phyloP scores from a whole-genome alignment of 1,140 invertebrate genomes.

The Macrobrachium rosenbergii region DNA sequence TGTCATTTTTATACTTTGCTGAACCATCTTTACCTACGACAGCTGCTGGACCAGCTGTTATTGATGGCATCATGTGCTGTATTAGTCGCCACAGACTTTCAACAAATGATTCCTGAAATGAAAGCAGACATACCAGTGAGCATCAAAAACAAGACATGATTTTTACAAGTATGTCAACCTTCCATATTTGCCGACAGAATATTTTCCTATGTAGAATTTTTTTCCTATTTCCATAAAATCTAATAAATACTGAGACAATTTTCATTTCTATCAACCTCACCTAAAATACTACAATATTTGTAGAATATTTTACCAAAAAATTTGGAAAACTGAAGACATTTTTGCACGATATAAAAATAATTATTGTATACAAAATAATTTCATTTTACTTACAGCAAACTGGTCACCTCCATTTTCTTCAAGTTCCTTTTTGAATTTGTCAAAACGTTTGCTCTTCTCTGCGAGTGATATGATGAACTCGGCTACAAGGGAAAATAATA shows the following conservation, averaged over 20 bases:
- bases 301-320: no score
- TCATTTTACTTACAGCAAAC: constrained; percentile 61
- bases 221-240: no score
- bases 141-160: no score
- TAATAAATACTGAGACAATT: no score
- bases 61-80: constrained; percentile 89
- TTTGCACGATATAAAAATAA: not conserved
- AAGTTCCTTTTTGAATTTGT: constrained; percentile 88
- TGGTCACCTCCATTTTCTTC: constrained; percentile 90
- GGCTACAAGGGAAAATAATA: constrained; percentile 77
- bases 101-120: constrained; percentile 87
- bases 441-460: constrained; percentile 87
- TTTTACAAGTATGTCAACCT: no score
- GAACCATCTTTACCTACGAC: constrained; percentile 65
- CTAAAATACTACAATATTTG: no score
- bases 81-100: constrained; percentile 93
- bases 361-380: not conserved
- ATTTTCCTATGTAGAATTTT: no score
- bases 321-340: not conserved
- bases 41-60: constrained; percentile 63
- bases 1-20: constrained; percentile 70
- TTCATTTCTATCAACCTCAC: no score
- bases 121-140: constrained; percentile 33
- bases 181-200: no score
- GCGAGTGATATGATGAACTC: constrained; percentile 97